These are phyloP conservation scores for Gastrophryne carolinensis DNA, from an alignment of 2,797 vertebrate species.

Conservation along the genomic window DNA sequence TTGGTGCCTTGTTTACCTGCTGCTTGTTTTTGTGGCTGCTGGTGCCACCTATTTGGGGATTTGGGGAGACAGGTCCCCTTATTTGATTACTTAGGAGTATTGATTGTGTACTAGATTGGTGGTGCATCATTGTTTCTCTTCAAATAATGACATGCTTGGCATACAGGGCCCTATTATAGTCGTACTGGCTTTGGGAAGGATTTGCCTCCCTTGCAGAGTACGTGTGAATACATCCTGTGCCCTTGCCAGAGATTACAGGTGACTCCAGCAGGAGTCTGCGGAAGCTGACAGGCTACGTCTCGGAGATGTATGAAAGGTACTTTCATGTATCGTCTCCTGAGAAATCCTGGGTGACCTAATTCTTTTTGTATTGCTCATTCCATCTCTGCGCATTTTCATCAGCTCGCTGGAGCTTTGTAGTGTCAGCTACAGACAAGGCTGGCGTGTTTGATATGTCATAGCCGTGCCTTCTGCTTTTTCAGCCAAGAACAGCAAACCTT, in stretches of 20 bases:
- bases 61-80: too few relatives aligned
- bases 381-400: conserved; percentile 29
- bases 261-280: conserved; percentile 1
- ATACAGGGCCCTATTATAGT: too few relatives aligned
- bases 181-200: neutral
- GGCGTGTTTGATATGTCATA: conserved; percentile 59
- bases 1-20: too few relatives aligned
- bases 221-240: neutral
- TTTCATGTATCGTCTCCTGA: conserved; percentile 23
- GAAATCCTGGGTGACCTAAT: conserved; percentile 16
- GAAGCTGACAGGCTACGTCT: conserved; percentile 12
- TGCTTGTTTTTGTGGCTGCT: too few relatives aligned
- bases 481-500: neutral
- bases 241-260: conserved; percentile 19
- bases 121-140: too few relatives aligned
- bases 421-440: conserved; percentile 61
- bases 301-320: conserved; percentile 18
- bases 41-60: too few relatives aligned
- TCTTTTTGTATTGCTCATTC: conserved; percentile 6
- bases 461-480: conserved; percentile 19
- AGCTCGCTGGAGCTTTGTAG: conserved; percentile 19
- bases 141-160: too few relatives aligned
- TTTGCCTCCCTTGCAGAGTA: neutral
- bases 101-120: too few relatives aligned
- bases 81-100: too few relatives aligned